Conservation (phyloP, 2,113 vertebrate genomes). For the Sceloporus tristichus region DNA sequence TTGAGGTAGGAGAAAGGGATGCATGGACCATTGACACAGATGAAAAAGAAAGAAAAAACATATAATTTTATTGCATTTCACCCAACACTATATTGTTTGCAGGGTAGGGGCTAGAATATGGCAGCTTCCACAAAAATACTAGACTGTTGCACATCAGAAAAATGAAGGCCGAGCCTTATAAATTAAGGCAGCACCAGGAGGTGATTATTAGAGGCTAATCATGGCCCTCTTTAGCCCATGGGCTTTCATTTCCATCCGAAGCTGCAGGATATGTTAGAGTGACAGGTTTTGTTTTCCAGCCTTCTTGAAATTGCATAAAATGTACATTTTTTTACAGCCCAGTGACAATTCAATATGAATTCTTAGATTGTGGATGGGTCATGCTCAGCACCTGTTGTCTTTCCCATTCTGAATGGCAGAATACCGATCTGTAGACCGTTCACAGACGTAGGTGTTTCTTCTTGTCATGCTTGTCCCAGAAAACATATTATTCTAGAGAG, state of each 20-base stretch:
- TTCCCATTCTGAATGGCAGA: slow-evolving; percentile 94
- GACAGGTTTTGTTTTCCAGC: background rate
- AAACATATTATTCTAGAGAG: slow-evolving; percentile 83
- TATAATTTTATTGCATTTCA: too few species aligned
- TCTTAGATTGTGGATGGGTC: background rate
- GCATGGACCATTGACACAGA: background rate
- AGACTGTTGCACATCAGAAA: too few species aligned
- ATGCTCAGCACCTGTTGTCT: slow-evolving; percentile 89
- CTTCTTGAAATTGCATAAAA: background rate
- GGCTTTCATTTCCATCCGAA: background rate
- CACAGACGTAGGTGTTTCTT: slow-evolving; percentile 97
- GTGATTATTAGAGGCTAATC: background rate
- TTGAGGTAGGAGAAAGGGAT: background rate
- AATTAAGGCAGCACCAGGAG: background rate
- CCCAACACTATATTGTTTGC: too few species aligned
- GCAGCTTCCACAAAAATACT: too few species aligned
- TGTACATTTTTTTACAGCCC: background rate
- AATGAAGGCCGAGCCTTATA: background rate
- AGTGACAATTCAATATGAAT: background rate
- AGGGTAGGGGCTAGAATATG: too few species aligned
- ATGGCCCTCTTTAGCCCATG: background rate
- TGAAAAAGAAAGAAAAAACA: background rate
- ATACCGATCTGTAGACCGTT: slow-evolving; percentile 91
- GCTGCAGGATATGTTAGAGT: background rate
- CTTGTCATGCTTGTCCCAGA: slow-evolving; percentile 92